A percentile compares a stretch with the other conserved stretches of the same genome.
These are phyloP conservation scores for Formica selysi DNA, from an alignment of 1,140 invertebrate genomes.

Conservation along the genomic window DNA sequence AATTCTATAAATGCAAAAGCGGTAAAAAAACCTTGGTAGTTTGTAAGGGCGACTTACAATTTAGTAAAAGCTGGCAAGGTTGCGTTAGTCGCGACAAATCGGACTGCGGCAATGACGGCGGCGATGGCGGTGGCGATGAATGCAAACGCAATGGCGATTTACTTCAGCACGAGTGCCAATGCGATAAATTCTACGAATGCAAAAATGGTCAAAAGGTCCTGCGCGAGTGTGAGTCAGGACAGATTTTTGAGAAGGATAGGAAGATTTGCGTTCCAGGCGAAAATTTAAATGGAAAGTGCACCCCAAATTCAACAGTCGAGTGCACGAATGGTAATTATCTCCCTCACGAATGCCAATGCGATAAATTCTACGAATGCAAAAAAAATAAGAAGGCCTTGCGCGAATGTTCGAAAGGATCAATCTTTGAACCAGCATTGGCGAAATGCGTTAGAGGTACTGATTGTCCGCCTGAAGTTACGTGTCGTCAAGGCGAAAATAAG, in stretches of 20 bases:
- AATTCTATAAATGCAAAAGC: not conserved
- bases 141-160: not conserved
- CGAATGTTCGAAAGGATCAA: not conserved
- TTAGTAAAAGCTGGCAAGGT: not conserved
- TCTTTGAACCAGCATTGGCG: not conserved
- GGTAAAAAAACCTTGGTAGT: too few relatives aligned
- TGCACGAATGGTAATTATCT: not conserved
- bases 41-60: not conserved
- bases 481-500: not conserved
- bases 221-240: not conserved
- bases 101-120: not conserved
- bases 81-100: not conserved
- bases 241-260: not conserved
- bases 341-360: not conserved
- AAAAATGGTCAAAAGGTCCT: not conserved
- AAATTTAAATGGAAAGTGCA: not conserved
- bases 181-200: not conserved
- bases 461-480: not conserved
- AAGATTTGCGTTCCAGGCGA: not conserved
- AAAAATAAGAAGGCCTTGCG: not conserved
- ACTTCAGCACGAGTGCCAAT: not conserved
- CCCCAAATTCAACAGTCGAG: not conserved
- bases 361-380: not conserved
- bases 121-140: too few relatives aligned
- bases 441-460: not conserved